Evolutionary conservation across 2,113 vertebrate genomes (phyloP).

Genomic region (Trinectes maculatus): DNA sequence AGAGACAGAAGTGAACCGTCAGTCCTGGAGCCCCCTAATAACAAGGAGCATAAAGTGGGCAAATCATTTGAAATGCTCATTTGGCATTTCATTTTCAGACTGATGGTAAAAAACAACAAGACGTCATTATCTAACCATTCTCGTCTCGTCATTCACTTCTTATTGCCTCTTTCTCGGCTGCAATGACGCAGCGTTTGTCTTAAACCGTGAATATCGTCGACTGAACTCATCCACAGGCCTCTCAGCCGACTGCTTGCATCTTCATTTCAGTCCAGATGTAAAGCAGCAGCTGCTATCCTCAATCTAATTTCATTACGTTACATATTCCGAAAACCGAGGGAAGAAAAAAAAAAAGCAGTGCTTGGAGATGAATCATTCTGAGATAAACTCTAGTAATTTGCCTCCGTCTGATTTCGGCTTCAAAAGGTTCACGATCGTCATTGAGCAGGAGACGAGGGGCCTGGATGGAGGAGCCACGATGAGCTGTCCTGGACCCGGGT

Average conservation of each 20-base stretch:
- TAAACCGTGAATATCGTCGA: constrained; percentile 18
- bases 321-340: constrained; percentile 6
- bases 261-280: constrained; percentile 9
- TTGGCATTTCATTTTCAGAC: neutral
- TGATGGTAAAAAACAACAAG: neutral
- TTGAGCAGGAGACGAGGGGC: constrained; percentile 33
- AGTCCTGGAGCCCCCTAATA: neutral
- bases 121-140: no score
- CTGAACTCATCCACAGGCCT: neutral
- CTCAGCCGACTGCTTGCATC: constrained; percentile 1
- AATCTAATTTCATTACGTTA: constrained; percentile 42
- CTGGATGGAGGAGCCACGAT: neutral
- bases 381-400: constrained; percentile 38
- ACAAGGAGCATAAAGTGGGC: neutral
- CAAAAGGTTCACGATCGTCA: constrained; percentile 29
- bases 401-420: constrained; percentile 23
- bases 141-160: neutral
- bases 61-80: neutral
- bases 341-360: neutral
- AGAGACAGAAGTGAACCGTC: neutral
- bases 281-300: constrained; percentile 23
- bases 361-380: constrained; percentile 23
- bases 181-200: neutral
- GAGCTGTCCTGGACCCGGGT: neutral
- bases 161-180: neutral